A percentile compares a stretch with the other conserved stretches of the same genome.
phyloP scores from a whole-genome alignment of 2,797 vertebrate species.

The Acestrorhynchus altus region DNA sequence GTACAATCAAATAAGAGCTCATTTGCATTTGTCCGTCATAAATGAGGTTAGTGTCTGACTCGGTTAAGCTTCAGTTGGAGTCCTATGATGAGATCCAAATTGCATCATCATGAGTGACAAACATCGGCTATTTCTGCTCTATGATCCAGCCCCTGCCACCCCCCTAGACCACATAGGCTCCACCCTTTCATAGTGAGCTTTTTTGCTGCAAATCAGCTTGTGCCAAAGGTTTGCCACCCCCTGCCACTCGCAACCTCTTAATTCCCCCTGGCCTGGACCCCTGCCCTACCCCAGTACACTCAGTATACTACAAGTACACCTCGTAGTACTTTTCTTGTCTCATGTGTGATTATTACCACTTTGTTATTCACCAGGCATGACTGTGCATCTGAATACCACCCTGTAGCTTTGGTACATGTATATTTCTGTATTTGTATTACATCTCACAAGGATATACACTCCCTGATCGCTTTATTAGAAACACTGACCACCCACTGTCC shows the following conservation, averaged over 20 bases:
- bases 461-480: background rate
- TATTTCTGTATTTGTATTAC: slow-evolving; percentile 60
- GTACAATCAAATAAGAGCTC: background rate
- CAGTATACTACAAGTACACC: too few species aligned
- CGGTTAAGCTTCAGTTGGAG: background rate
- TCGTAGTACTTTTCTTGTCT: slow-evolving; percentile 73
- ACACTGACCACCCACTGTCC: background rate
- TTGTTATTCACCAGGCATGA: slow-evolving; percentile 48
- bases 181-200: slow-evolving; percentile 52
- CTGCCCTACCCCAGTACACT: slow-evolving; percentile 57
- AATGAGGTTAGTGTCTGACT: slow-evolving; percentile 57
- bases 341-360: slow-evolving; percentile 62
- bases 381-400: slow-evolving; percentile 54
- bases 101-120: slow-evolving; percentile 32
- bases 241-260: slow-evolving; percentile 3
- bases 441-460: slow-evolving; percentile 52
- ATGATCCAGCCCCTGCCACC: slow-evolving; percentile 17
- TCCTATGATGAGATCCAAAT: slow-evolving; percentile 16
- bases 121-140: slow-evolving; percentile 45
- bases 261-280: slow-evolving; percentile 12
- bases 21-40: background rate
- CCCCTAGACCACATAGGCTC: background rate
- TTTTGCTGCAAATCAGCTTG: slow-evolving; percentile 73
- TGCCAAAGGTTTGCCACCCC: slow-evolving; percentile 55
- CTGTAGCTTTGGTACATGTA: slow-evolving; percentile 55